A percentile compares a stretch with the other conserved stretches of the same genome.
phyloP scores from a whole-genome alignment of 2,888 invertebrate genomes.

The Atrina japonica region DNA sequence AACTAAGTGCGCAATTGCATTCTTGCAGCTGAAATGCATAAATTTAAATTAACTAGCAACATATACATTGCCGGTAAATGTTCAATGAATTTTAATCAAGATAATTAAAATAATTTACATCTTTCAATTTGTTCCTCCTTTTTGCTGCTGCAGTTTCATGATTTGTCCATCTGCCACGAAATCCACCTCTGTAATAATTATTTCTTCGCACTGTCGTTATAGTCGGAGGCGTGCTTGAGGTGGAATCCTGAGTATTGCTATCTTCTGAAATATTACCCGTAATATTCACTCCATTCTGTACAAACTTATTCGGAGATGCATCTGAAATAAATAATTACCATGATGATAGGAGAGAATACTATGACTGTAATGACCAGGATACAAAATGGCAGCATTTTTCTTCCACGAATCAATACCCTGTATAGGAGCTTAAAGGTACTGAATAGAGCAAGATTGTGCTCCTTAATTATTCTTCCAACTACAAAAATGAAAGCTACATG shows the following conservation, averaged over 20 bases:
- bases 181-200: constrained; percentile 45
- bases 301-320: not conserved
- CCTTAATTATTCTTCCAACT: too few species aligned
- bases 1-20: too few species aligned
- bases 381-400: too few species aligned
- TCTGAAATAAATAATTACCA: too few species aligned
- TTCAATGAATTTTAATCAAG: not conserved
- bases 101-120: constrained; percentile 36
- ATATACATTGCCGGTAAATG: not conserved
- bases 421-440: too few species aligned
- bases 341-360: not conserved
- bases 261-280: constrained; percentile 76
- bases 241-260: constrained; percentile 73
- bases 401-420: too few species aligned
- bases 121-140: constrained; percentile 54
- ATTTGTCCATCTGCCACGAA: constrained; percentile 56
- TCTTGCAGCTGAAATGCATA: too few species aligned
- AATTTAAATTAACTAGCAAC: too few species aligned
- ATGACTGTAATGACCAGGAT: too few species aligned
- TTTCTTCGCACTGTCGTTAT: constrained; percentile 34
- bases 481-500: too few species aligned
- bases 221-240: constrained; percentile 56
- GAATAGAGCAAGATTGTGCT: too few species aligned
- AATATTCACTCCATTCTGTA: constrained; percentile 51
- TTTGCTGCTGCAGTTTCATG: constrained; percentile 47